Base-by-base conservation (phyloP, 1,140 invertebrate species). In the Dendroctonus ponderosae region DNA sequence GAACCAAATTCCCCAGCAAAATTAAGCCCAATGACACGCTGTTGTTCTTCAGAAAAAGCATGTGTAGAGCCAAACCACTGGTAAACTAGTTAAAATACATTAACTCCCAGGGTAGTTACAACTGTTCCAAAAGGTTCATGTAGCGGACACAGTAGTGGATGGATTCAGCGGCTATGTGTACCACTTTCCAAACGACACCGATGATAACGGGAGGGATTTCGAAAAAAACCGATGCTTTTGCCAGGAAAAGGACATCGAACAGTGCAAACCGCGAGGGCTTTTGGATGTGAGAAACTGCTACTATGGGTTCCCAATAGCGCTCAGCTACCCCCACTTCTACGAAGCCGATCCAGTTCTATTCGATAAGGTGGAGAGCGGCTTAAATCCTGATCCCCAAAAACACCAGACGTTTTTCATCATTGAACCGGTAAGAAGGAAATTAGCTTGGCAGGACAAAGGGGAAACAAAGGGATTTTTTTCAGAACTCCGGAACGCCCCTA, bases 251-350 rank as follows among this genome's bases (percentile, higher is more conserved):
- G 84, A 84, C 80, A 58, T 74, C 81, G 85, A 85, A 53, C 79
- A 83, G 57, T 92, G 91, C 74, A 79, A 91, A 14, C 84, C 85
- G n/a, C 74, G 82, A 37, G 91, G 91, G 3, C 72, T 92, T 2
- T 83, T 91, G 5, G 91, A 92, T 71, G 90, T 92, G 8, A 87
- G 86, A 0, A 86, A 89, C 65, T 93, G 91, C 71, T 93, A 92
- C 75, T 93, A 92, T 71, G 90, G 90, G 5, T 92, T 92, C 75
- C 91, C 91, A 0, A 92, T 94, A 44, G 88, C 90, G 0, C 91
- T 94, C 83, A 95, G 92, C 0, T 93, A 90, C 77, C 93, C 93
- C 5, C 93, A 96, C 77, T 96, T 95, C 78, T 91, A 89, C 67
- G 85, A 94, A 68, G 89, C 90, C 0, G 90, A 94, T 79, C 86